These are phyloP conservation scores for Marisa cornuarietis DNA, from an alignment of 1,140 invertebrate species.

Conservation along the genomic window DNA sequence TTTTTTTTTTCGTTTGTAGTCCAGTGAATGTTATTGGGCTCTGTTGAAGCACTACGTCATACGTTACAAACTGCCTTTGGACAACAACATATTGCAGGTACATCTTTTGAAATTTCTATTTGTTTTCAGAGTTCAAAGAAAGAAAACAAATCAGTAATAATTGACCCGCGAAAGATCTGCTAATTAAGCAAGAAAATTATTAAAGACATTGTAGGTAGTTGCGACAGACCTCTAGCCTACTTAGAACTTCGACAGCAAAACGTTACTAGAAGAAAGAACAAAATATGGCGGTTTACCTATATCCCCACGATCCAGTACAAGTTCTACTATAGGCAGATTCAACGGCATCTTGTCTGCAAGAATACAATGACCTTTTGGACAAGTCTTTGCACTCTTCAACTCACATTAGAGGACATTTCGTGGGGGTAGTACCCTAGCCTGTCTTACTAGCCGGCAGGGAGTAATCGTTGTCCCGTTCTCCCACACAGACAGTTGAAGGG, in stretches of 20 bases:
- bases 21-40: too few relatives aligned
- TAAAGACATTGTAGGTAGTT: neutral
- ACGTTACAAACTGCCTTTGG: neutral
- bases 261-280: neutral
- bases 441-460: too few relatives aligned
- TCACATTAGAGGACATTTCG: too few relatives aligned
- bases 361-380: too few relatives aligned
- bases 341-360: slow-evolving; percentile 23
- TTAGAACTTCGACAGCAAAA: neutral
- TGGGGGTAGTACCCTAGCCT: too few relatives aligned
- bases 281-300: slow-evolving; percentile 16
- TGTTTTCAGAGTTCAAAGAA: neutral
- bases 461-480: too few relatives aligned
- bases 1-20: too few relatives aligned
- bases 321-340: slow-evolving; percentile 30
- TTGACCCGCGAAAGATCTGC: neutral
- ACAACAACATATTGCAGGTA: too few relatives aligned
- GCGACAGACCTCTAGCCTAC: neutral
- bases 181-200: neutral
- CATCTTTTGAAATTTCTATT: neutral
- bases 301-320: slow-evolving; percentile 26
- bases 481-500: too few relatives aligned
- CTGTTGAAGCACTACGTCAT: too few relatives aligned
- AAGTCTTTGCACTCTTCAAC: too few relatives aligned
- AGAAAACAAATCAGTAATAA: neutral